These are phyloP conservation scores for Amphiprion percula DNA, from an alignment of 2,113 vertebrate genomes.

Conservation along the genomic window DNA sequence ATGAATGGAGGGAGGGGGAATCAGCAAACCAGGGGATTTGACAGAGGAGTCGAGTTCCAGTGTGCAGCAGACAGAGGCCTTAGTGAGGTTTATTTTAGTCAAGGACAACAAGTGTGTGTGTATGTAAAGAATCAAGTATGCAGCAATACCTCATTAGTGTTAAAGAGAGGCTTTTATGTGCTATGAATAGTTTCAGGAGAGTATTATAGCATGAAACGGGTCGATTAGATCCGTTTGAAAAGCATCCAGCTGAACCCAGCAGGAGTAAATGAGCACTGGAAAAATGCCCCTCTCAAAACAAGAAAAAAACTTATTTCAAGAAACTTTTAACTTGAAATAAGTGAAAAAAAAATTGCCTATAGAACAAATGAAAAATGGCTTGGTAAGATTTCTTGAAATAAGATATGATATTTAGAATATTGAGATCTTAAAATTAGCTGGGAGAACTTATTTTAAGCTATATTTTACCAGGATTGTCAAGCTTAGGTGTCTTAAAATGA, in stretches of 20 bases:
- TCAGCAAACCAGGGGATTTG: conserved; percentile 53
- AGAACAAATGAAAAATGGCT: too few species aligned
- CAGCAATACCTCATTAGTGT: conserved; percentile 10
- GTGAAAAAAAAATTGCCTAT: too few species aligned
- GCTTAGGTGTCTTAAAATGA: too few species aligned
- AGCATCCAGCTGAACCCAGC: neutral
- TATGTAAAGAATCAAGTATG: neutral
- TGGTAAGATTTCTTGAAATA: too few species aligned
- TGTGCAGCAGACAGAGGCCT: conserved; percentile 36
- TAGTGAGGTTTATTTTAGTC: conserved; percentile 76
- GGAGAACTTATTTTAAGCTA: too few species aligned
- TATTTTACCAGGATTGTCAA: too few species aligned
- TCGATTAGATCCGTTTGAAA: neutral
- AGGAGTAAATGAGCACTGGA: too few species aligned
- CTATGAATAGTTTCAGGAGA: neutral
- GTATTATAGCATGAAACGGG: neutral
- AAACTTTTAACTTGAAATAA: too few species aligned
- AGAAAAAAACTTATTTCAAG: too few species aligned
- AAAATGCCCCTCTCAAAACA: too few species aligned
- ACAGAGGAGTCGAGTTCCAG: conserved; percentile 63
- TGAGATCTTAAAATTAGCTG: too few species aligned
- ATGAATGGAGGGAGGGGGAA: neutral
- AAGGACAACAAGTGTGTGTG: conserved; percentile 62
- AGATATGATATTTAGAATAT: too few species aligned
- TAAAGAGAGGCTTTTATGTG: conserved; percentile 7